Base-by-base conservation (phyloP, 2,888 invertebrate species). In the Drosophila robusta region DNA sequence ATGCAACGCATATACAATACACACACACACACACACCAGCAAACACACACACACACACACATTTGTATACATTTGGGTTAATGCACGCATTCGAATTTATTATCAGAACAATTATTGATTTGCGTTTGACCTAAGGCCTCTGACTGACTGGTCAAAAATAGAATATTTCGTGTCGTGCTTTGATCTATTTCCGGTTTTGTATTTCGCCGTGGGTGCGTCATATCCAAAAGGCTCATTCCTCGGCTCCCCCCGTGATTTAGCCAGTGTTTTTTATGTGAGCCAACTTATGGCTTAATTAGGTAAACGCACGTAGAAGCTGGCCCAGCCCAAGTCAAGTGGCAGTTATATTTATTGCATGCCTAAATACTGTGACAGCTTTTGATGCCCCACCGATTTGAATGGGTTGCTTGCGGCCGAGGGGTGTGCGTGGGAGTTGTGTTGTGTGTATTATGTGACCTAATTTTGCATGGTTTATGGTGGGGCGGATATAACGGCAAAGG, bases 201-300 rank as follows among this genome's bases (percentile, higher is more conserved):
- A 16, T 18, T 38, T 16, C 11, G 63, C 66, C 55, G 41, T 50
- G 45, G 63, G 63, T 63, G 74, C 55, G 75, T 69, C 72, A 75
- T 61, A 47, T 49, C 11, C 68, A 46, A 64, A 58, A 11, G 16
- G 54, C 51, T 49, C 58, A 55, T 72, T 58, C 46, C 69, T 60
- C 42, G 34, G 24, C 32, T 44, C 18, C 39, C 24, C 60, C 60
- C 55, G 42, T 64, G 55, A 71, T 71, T 68, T 61, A 62, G n/a
- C 16, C 38, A n/a, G 50, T 26, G 29, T 41, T 46, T 38, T 22
- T 32, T 45, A 54, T 51, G 54, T 41, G 29, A 54, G 57, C 14
- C 60, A 46, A 54, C 41, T 58, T 68, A 76, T 66, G 62, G 51
- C 85, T 78, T 84, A 78, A 83, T 84, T 84, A 76, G 80, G 54